Base-by-base conservation (phyloP, 2,113 vertebrate genomes). In the Xiphophorus hellerii region DNA sequence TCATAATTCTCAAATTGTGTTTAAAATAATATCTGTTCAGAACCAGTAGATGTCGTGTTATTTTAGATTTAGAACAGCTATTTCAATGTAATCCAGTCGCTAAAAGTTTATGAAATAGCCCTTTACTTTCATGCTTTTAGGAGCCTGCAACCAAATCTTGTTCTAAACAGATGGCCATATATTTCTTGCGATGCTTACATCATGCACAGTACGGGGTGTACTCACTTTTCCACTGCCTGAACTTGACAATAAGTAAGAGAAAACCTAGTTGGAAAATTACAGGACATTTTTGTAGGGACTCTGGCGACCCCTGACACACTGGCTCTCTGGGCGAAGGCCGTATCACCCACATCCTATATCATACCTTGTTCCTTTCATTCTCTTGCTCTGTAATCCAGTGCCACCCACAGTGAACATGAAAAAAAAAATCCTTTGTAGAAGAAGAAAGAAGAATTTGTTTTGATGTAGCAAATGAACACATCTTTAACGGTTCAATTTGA, bases 361-460 rank as follows among this genome's bases (percentile, higher is more conserved):
- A 58, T 7, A 11, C 22, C 73, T 80, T 69, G 87, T 81, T 83
- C 74, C 84, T 86, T 66, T 58, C 66, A n/a, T 69, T 85, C 29
- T 72, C 67, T 62, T 69, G 28, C 69, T 85, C 33, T 77, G 35
- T 48, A 48, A 25, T 73, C 42, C 61, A 71, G 39, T 5, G 28
- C 31, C 66, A 71, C 29, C 63, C 71, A 71, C 22, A 62, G 66
- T 60, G 63, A 27, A 72, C 72, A 76, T 66, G 62, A 74, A 33
- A 74, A 70, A 62, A 74, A 29, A 74, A 70, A 58, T 62, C 69
- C 58, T 68, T 30, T 66, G 72, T 33, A 29, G 77, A 76, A 30
- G 62, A 76, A 42, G 64, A 68, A 63, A 74, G 28, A 25, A 3
- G 25, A 66, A 73, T 86, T 87, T 83, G 67, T 82, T 88, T 79